These are phyloP conservation scores for Luehdorfia chinensis DNA, from an alignment of 1,140 invertebrate species.

Conservation along the genomic window DNA sequence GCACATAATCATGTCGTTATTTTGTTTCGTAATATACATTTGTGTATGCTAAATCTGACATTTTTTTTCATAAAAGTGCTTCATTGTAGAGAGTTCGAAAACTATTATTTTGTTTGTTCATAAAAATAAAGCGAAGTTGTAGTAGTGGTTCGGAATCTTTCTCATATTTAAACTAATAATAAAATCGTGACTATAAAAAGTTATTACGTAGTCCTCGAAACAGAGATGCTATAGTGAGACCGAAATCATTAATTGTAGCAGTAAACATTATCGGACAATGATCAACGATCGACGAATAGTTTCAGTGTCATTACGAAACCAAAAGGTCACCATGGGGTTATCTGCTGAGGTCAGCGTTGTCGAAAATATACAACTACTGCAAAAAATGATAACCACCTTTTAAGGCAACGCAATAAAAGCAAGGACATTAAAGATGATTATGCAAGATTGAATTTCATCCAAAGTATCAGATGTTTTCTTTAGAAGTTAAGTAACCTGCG, in stretches of 20 bases:
- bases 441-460: no score
- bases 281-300: no score
- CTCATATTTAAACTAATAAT: conserved; percentile 29
- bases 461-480: no score
- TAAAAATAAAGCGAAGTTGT: not conserved
- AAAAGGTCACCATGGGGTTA: no score
- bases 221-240: conserved; percentile 44
- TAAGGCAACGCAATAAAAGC: not conserved
- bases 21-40: conserved; percentile 4
- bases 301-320: no score
- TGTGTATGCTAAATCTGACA: not conserved
- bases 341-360: no score
- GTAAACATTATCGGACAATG: conserved; percentile 66
- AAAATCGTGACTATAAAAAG: conserved; percentile 33
- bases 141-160: conserved; percentile 20
- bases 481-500: not conserved
- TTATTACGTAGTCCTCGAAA: conserved; percentile 50
- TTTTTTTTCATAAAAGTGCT: not conserved
- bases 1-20: conserved; percentile 1
- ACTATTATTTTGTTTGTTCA: not conserved
- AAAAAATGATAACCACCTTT: conserved; percentile 1
- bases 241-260: conserved; percentile 62
- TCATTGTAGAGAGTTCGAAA: not conserved
- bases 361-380: no score
- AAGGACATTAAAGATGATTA: not conserved